Base-by-base conservation (phyloP, 2,888 invertebrate species). In the Lasioglossum zephyrum region DNA sequence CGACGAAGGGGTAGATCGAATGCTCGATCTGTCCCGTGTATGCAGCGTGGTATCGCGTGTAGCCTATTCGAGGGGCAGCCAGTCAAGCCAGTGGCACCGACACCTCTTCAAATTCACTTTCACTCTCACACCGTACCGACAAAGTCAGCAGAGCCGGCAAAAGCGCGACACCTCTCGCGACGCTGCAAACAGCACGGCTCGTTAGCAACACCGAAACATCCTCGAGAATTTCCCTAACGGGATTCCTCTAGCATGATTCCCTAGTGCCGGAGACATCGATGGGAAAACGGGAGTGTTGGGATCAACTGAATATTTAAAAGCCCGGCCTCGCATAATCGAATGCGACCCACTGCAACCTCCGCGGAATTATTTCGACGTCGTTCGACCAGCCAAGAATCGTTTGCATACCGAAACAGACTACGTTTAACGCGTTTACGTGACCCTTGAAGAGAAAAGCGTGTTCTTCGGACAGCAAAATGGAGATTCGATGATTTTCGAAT, bases 81-180 rank as follows among this genome's bases (percentile, higher is more conserved):
- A 63, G 31, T 63, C 31, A 31, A 39, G 63, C 63, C 63, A 63
- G 31, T 63, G 63, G 63, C 63, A 31, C 31, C 6, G 63, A 63
- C 63, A 63, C 31, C 66, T 36, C 66, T 36, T 36, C 66, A 36
- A 63, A 36, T 36, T 66, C 66, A 39, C 66, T 66, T 66, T 66
- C 66, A 66, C 92, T 92, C 91, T 92, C 92, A 91, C 90, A 77
- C 72, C 49, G 18, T 77, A 73, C 39, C 73, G 60, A 9, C 79
- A 57, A 57, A 57, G 53, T n/a, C 9, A 9, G 53, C 53, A 57
- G n/a, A 57, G 11, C 57, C n/a, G 57, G n/a, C 57, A 57, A 57
- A 31, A 22, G 11, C 73, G 74, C 70, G 74, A 57, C 6, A n/a
- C 18, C n/a, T 6, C 18, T n/a, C 57, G 57, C 57, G n/a, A 57